A percentile compares a stretch with the other conserved stretches of the same genome.
phyloP scores from a whole-genome alignment of 2,888 invertebrate genomes.

The Yponomeuta cagnagella region DNA sequence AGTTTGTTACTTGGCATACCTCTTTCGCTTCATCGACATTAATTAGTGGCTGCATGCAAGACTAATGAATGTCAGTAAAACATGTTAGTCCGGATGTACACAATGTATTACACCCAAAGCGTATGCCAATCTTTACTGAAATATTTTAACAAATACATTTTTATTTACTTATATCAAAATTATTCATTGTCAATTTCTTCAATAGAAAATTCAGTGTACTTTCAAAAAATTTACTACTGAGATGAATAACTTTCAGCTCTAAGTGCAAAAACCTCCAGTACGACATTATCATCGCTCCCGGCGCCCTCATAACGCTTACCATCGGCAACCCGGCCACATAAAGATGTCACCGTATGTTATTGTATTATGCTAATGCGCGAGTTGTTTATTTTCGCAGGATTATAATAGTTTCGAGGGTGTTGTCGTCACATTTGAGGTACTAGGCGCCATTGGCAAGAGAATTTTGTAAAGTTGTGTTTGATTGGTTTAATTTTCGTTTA shows the following conservation, averaged over 20 bases:
- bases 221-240: too few relatives aligned
- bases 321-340: slow-evolving; percentile 34
- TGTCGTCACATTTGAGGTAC: slow-evolving; percentile 8
- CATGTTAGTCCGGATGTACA: too few relatives aligned
- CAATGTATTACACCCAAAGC: too few relatives aligned
- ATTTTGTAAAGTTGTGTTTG: background rate
- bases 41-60: too few relatives aligned
- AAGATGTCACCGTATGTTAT: slow-evolving; percentile 43
- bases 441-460: background rate
- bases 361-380: slow-evolving; percentile 44
- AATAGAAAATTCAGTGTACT: too few relatives aligned
- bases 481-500: background rate
- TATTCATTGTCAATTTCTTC: too few relatives aligned
- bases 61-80: too few relatives aligned
- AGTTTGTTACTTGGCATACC: too few relatives aligned
- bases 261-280: background rate
- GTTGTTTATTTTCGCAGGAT: slow-evolving; percentile 32
- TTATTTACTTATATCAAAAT: too few relatives aligned
- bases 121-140: too few relatives aligned
- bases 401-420: background rate
- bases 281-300: slow-evolving; percentile 55
- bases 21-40: too few relatives aligned
- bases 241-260: background rate
- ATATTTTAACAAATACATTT: too few relatives aligned
- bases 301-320: slow-evolving; percentile 40